phyloP scores from a whole-genome alignment of 2,797 vertebrate species.

The Sebastes oblongus region DNA sequence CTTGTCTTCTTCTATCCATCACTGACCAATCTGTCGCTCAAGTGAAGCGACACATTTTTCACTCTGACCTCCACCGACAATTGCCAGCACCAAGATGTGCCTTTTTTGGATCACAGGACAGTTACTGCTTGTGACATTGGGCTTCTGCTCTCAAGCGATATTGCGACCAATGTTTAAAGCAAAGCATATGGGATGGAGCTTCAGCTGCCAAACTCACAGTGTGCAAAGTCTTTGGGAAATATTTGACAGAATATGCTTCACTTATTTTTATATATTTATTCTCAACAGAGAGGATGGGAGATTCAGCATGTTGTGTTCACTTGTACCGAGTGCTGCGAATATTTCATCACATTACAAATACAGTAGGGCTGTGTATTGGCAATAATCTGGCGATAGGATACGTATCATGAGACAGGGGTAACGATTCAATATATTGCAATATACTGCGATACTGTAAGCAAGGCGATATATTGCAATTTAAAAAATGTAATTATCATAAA shows the following conservation, averaged over 20 bases:
- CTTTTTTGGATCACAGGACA: slow-evolving; percentile 1
- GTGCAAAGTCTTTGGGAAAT: not conserved
- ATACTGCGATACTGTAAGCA: too few relatives aligned
- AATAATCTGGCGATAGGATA: too few relatives aligned
- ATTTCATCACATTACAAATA: not conserved
- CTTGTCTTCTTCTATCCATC: slow-evolving; percentile 65
- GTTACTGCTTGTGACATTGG: slow-evolving; percentile 16
- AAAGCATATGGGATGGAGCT: slow-evolving; percentile 13
- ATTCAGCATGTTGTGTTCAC: not conserved
- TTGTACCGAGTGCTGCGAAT: not conserved
- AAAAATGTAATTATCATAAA: too few relatives aligned
- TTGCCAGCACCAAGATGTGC: slow-evolving; percentile 9
- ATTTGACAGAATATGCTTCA: not conserved
- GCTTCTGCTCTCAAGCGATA: not conserved
- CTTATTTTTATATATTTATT: not conserved
- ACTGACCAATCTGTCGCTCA: slow-evolving; percentile 25
- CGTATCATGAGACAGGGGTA: too few relatives aligned
- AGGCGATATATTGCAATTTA: too few relatives aligned
- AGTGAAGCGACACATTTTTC: slow-evolving; percentile 20
- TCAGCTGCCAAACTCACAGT: not conserved
- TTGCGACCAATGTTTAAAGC: not conserved
- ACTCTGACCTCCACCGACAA: slow-evolving; percentile 32
- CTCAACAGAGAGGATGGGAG: not conserved
- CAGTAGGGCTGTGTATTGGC: too few relatives aligned
- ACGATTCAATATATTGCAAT: too few relatives aligned